Percentiles rank a stretch among this genome's conserved stretches.
Conservation (phyloP, 2,113 vertebrate species). For the Speoplatyrhinus poulsoni region DNA sequence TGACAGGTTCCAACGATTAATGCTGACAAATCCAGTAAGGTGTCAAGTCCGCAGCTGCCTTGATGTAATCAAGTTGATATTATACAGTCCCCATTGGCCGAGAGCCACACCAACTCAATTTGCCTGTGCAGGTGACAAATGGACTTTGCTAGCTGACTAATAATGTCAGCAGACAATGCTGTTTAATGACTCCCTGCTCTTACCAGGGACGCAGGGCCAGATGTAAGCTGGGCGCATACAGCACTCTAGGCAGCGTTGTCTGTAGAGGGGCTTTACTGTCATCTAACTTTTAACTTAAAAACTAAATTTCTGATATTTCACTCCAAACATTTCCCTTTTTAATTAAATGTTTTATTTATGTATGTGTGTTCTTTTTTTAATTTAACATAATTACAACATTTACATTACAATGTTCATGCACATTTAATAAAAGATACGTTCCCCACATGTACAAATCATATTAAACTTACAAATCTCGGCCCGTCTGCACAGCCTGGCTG, state of each 20-base stretch:
- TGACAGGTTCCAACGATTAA: conserved; percentile 95
- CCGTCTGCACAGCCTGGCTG: not conserved
- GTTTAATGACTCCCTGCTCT: conserved; percentile 89
- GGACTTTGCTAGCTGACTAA: conserved; percentile 99
- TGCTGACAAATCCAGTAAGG: conserved; percentile 95
- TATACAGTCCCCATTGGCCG: conserved; percentile 93
- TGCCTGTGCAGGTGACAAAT: conserved; percentile 97
- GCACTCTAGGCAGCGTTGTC: not conserved
- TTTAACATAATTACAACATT: too few species aligned
- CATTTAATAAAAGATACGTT: too few species aligned
- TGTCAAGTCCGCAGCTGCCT: conserved; percentile 92
- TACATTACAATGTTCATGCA: too few species aligned
- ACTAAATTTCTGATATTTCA: not conserved
- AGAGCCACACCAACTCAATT: conserved; percentile 96
- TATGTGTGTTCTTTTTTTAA: too few species aligned
- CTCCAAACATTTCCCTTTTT: not conserved
- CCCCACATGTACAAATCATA: too few species aligned
- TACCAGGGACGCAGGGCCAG: conserved; percentile 82
- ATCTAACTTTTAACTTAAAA: too few species aligned
- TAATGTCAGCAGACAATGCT: conserved; percentile 98
- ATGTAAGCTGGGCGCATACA: conserved; percentile 2
- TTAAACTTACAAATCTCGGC: not conserved
- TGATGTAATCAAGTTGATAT: conserved; percentile 96
- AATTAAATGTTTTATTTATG: too few species aligned
- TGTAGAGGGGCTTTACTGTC: not conserved